Evolutionary conservation across 1,140 invertebrate genomes (phyloP), one percentile per base, ranked within the genome.

Genomic region (Drosophila mayri): DNA sequence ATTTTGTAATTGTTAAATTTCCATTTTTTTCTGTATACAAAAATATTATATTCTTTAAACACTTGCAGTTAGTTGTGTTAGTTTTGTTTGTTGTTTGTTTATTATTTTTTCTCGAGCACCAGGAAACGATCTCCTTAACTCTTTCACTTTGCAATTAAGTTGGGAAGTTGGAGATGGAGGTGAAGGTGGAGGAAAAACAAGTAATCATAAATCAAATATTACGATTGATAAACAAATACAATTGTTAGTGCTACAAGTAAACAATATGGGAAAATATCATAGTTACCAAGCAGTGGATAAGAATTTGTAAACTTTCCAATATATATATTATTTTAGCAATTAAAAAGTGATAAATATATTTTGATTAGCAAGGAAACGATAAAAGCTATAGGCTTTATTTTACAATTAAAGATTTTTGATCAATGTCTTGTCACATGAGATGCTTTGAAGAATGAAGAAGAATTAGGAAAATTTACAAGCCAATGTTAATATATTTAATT

Each of bases 111-210:
- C 66, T 72, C 66, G 37, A 28, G 28, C 52, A 72, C 68, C 66
- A 72, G 68, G 66, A 72, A 71, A 38, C 52, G 38, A 46, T 58
- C 66, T 59, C 28, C 37, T 70, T 60, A 71, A 71, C 52, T 72
- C 68, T 72, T 72, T 72, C 68, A 40, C 68, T 71, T 72, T 72
- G 52, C 67, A 72, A 71, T 72, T 60, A 72, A 71, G 37, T 37
- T 41, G 52, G 43, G 66, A 37, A 58, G 66, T 59, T 49, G 37
- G 18, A 58, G 66, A 49, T 49, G 37, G 18, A 35, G 59, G 32
- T 37, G 63, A 18, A 54, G 62, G 30, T 37, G 63, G 38, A 47
- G 49, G 11, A 59, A 59, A 37, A 71, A 59, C 43, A 49, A 70
- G 28, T 37, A 30, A 50, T 71, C 68, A 49, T 72, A 72, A 72